Evolutionary conservation across 2,113 vertebrate genomes (phyloP), one percentile per base, ranked within the genome.

Genomic region (Empidonax traillii): DNA sequence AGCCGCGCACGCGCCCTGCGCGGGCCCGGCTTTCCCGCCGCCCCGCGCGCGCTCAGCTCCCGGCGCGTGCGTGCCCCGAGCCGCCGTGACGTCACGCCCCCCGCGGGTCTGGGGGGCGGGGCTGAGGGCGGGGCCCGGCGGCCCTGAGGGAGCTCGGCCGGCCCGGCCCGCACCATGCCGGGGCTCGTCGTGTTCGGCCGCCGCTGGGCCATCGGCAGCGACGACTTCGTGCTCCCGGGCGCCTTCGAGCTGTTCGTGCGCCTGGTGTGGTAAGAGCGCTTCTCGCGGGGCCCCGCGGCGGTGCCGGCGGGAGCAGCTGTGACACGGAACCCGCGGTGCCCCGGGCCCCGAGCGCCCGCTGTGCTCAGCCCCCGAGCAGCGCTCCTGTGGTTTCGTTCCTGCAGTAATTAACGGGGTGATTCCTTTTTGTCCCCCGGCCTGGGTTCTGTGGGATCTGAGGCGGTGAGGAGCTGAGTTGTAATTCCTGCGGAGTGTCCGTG

Each of bases 191-290:
- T 98, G 28, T 99, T 99, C 76, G 99, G 99, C 47, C 97, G 99
- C 94, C 99, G 99, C 72, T 99, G 99, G 99, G 98, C 98, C 28
- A 98, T 99, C 35, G 99, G 98, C 92, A 99, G 99, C 79, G 99
- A 99, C 71, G 99, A 99, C 90, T 96, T 99, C n/a, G 99, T 99
- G 14, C 98, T 99, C 66, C 99, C 99, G 6, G 99, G 98, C 4
- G 94, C 96, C 31, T 98, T 99, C 75, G 99, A 99, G 81, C 91
- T 99, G 39, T 98, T 98, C 75, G 59, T 99, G 72, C 97, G 99
- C 47, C 62, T 98, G 16, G 62, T 98, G 51, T 99, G 99, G 99
- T 99, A 96, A 97, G 99, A 23, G 53, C 37, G 15, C 23, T 51
- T 51, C 44, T 31, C 23, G 24, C 23, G 49, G 58, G 23, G 35